phyloP scores from a whole-genome alignment of 2,797 vertebrate genomes.

The Gouania willdenowi region DNA sequence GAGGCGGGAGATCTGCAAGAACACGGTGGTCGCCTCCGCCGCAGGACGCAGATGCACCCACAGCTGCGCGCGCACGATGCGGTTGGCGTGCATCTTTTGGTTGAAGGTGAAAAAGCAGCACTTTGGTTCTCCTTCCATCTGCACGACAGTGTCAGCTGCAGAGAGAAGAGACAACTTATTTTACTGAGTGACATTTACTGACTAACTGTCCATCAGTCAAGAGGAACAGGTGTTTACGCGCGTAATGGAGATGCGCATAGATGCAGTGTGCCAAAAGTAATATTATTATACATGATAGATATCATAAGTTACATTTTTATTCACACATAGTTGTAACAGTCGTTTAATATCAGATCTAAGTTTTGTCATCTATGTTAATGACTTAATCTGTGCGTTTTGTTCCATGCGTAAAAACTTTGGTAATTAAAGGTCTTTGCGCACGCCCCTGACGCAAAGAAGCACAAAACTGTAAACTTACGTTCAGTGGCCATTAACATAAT shows the following conservation, averaged over 20 bases:
- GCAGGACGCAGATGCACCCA: slow-evolving; percentile 92
- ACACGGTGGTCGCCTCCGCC: slow-evolving; percentile 86
- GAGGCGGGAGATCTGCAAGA: slow-evolving; percentile 95
- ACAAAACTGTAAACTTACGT: slow-evolving; percentile 79
- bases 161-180: slow-evolving; percentile 22
- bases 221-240: neutral
- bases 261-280: no score
- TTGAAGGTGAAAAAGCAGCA: slow-evolving; percentile 96
- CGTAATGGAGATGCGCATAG: neutral
- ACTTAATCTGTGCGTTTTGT: neutral
- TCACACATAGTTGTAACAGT: neutral
- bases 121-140: slow-evolving; percentile 85
- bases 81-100: slow-evolving; percentile 88
- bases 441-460: neutral
- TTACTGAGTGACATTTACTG: neutral
- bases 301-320: no score
- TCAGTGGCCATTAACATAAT: slow-evolving; percentile 94
- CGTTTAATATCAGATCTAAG: neutral
- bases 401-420: slow-evolving; percentile 31
- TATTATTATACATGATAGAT: no score
- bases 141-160: slow-evolving; percentile 85
- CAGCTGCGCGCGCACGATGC: slow-evolving; percentile 89
- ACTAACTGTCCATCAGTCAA: neutral
- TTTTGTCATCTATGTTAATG: no score
- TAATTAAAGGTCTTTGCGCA: neutral